Conservation (phyloP, 1,140 invertebrate genomes). For the Aleiodes sp. region DNA sequence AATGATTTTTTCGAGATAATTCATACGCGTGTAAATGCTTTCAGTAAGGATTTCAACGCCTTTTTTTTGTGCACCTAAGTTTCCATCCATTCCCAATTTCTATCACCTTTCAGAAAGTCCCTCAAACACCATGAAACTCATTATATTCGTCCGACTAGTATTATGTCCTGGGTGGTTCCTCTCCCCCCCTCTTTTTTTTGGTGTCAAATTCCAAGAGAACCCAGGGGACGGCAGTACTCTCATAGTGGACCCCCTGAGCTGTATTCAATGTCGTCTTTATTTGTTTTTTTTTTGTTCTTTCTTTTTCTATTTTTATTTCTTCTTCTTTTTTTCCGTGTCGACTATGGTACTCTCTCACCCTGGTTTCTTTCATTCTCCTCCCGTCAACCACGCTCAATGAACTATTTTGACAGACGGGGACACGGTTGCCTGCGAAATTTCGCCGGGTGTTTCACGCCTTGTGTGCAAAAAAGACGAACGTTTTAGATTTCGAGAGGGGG, state of each 20-base stretch:
- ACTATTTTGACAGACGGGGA: slow-evolving; percentile 64
- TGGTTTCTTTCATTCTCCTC: slow-evolving; percentile 34
- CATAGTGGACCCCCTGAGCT: background rate
- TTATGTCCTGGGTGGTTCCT: slow-evolving; percentile 10
- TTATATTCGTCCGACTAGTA: slow-evolving; percentile 25
- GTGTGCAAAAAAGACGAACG: background rate
- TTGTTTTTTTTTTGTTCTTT: slow-evolving; percentile 6
- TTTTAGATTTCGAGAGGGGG: no score
- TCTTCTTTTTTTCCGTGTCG: background rate
- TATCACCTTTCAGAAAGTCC: background rate
- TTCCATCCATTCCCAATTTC: background rate
- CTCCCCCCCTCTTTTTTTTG: background rate
- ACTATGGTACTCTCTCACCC: slow-evolving; percentile 36
- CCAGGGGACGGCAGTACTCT: background rate
- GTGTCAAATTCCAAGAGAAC: slow-evolving; percentile 32
- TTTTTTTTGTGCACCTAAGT: background rate
- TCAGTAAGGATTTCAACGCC: background rate
- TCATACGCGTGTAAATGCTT: background rate
- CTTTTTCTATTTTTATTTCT: background rate
- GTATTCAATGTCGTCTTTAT: background rate
- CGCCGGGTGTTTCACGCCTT: slow-evolving; percentile 62
- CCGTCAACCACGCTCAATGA: slow-evolving; percentile 56
- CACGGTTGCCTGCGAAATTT: slow-evolving; percentile 60
- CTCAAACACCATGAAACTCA: background rate
- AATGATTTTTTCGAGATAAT: background rate